phyloP scores from a whole-genome alignment of 1,140 invertebrate species.

The Drosophila santomea region DNA sequence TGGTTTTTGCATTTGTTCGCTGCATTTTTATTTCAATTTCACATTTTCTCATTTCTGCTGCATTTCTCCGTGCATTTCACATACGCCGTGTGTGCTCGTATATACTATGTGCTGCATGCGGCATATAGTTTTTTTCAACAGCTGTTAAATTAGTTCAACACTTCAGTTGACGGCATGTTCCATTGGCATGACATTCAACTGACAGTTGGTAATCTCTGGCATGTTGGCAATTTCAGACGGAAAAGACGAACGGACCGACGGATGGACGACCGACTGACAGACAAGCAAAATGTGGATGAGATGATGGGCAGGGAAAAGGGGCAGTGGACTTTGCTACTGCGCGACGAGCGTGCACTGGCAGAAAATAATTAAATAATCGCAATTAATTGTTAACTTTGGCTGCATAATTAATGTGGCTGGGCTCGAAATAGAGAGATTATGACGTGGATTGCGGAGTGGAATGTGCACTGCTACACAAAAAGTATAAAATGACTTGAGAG shows the following conservation, averaged over 20 bases:
- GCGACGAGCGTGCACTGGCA: constrained; percentile 46
- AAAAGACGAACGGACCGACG: constrained; percentile 36
- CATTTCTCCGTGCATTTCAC: constrained; percentile 67
- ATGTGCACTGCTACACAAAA: neutral
- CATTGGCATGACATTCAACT: constrained; percentile 84
- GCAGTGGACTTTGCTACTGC: constrained; percentile 41
- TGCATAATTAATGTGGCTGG: constrained; percentile 36
- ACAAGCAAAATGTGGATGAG: constrained; percentile 40
- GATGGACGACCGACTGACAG: constrained; percentile 39
- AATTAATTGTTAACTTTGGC: constrained; percentile 39
- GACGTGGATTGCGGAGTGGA: neutral
- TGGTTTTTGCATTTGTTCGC: constrained; percentile 33
- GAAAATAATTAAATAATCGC: constrained; percentile 36
- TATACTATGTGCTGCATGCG: constrained; percentile 45
- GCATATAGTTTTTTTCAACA: constrained; percentile 79
- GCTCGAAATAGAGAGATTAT: constrained; percentile 41
- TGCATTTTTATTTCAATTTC: constrained; percentile 60
- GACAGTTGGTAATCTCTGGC: constrained; percentile 85
- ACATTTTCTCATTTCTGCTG: constrained; percentile 43
- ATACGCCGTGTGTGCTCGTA: constrained; percentile 61
- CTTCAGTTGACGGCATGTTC: constrained; percentile 85
- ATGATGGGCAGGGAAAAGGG: constrained; percentile 2
- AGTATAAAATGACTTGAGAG: too few species aligned
- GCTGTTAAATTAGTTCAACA: constrained; percentile 85
- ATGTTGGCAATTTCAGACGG: constrained; percentile 84